phyloP scores from a whole-genome alignment of 2,888 invertebrate genomes.

The Octodonta nipae region DNA sequence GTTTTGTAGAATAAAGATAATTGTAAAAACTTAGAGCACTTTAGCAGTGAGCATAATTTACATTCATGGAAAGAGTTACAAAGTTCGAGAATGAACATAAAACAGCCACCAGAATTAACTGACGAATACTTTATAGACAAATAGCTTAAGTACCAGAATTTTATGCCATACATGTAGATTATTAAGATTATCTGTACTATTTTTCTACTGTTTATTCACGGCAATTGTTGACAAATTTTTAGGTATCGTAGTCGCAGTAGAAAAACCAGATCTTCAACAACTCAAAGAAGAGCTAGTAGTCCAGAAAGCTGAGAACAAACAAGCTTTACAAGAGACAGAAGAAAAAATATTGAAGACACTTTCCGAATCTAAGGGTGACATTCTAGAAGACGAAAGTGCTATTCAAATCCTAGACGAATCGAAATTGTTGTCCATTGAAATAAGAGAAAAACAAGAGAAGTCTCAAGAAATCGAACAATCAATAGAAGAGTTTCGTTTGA shows the following conservation, averaged over 20 bases:
- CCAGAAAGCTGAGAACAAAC: conserved; percentile 66
- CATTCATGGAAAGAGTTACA: no score
- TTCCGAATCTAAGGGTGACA: conserved; percentile 71
- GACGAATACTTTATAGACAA: no score
- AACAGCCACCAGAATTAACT: no score
- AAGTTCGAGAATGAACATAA: no score
- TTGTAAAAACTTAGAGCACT: no score
- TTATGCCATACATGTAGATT: no score
- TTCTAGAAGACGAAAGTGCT: conserved; percentile 81
- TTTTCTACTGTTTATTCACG: neutral
- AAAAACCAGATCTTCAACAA: conserved; percentile 70
- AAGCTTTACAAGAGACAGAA: conserved; percentile 71
- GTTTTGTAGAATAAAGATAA: no score
- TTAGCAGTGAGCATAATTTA: no score
- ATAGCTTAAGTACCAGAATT: no score
- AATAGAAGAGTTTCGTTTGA: conserved; percentile 61
- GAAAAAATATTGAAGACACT: conserved; percentile 77
- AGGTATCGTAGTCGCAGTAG: conserved; percentile 73
- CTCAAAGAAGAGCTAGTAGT: conserved; percentile 66
- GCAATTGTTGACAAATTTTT: no score
- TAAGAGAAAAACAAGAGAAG: conserved; percentile 66
- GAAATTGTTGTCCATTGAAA: conserved; percentile 67
- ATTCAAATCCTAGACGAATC: conserved; percentile 79
- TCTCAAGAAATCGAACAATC: conserved; percentile 63
- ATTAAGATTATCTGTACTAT: neutral